Percentiles rank a stretch among this genome's conserved stretches.
Conservation (phyloP, 2,888 invertebrate genomes). For the Caenorhabditis japonica region DNA sequence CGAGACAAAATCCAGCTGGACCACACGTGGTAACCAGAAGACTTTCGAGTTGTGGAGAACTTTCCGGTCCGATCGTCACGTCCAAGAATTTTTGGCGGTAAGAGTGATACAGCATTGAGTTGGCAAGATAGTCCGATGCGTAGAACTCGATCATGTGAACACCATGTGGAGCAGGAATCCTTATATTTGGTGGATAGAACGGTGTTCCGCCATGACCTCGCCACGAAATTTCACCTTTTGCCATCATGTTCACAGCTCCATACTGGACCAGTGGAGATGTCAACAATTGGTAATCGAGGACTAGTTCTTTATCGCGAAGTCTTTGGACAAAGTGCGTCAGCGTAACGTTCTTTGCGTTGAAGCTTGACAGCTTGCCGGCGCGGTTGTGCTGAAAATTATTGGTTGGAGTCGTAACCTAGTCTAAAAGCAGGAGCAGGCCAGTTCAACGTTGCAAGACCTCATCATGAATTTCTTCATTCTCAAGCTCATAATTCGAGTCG, state of each 20-base stretch:
- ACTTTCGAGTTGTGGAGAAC: conserved; percentile 64
- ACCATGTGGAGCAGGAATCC: conserved; percentile 74
- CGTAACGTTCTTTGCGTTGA: conserved; percentile 62
- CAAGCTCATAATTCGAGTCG: neutral
- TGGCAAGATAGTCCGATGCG: conserved; percentile 75
- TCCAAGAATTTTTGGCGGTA: conserved; percentile 74
- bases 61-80: conserved; percentile 71
- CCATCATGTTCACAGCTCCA: conserved; percentile 74
- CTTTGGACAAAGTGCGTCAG: conserved; percentile 73
- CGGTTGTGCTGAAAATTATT: conserved; percentile 29
- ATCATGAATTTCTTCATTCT: too few species aligned
- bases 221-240: conserved; percentile 75
- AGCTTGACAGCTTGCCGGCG: conserved; percentile 34
- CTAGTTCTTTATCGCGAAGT: conserved; percentile 66
- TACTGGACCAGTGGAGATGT: conserved; percentile 71
- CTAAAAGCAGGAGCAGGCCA: too few species aligned
- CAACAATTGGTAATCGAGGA: conserved; percentile 73
- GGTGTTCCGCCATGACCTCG: conserved; percentile 75
- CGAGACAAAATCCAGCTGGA: conserved; percentile 73
- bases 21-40: conserved; percentile 73
- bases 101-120: conserved; percentile 76
- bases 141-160: conserved; percentile 76
- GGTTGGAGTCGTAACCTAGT: neutral
- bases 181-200: conserved; percentile 73
- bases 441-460: too few species aligned